A percentile compares a stretch with the other conserved stretches of the same genome.
Evolutionary conservation across 2,113 vertebrate genomes (phyloP).

Genomic region (Myotis yumanensis): DNA sequence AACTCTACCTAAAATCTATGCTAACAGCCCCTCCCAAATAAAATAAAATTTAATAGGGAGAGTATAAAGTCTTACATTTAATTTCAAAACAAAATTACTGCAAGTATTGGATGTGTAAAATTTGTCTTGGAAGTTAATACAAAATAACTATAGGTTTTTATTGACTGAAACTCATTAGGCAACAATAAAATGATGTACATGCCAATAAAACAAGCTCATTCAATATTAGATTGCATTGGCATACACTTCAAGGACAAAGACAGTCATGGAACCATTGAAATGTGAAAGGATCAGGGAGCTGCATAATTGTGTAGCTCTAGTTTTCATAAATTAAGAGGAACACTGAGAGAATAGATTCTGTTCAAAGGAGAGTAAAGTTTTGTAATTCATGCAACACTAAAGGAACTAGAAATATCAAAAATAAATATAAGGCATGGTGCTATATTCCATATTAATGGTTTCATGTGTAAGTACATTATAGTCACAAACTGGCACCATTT

Average conservation of each 20-base stretch:
- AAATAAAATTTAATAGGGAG: background rate
- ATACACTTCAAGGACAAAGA: background rate
- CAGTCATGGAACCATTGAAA: background rate
- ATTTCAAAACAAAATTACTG: background rate
- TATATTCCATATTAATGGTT: background rate
- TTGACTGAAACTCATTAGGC: background rate
- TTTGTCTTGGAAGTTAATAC: background rate
- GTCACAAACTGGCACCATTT: background rate
- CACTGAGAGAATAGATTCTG: background rate
- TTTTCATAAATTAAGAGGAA: background rate
- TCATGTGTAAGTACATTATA: background rate
- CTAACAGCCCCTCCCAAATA: background rate
- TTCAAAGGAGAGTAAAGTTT: background rate
- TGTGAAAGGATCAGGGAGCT: background rate
- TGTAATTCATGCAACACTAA: background rate
- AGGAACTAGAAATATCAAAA: background rate
- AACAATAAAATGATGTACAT: constrained; percentile 1
- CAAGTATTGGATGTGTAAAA: background rate
- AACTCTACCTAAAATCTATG: background rate
- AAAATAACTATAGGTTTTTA: background rate
- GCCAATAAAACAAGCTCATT: background rate
- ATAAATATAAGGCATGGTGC: background rate
- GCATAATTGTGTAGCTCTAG: background rate
- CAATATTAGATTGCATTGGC: background rate
- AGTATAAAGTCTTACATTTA: background rate